Conservation (phyloP, 2,797 vertebrate species). For the Leucoraja ocellata region DNA sequence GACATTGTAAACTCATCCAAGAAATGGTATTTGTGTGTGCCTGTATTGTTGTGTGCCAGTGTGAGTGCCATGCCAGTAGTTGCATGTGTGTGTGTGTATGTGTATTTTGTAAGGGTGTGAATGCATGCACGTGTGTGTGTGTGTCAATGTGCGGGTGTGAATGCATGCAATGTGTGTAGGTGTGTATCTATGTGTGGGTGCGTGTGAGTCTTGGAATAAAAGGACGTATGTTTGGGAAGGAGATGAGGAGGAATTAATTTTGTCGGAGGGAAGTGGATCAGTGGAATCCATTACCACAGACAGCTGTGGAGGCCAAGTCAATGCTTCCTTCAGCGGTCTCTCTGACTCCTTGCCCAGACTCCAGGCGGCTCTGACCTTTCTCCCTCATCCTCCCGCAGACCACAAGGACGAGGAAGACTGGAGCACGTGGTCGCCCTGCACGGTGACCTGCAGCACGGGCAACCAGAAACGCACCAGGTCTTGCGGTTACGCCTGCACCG, state of each 20-base stretch:
- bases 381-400: constrained; percentile 53
- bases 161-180: not conserved
- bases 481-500: constrained; percentile 77
- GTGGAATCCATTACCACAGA: too few relatives aligned
- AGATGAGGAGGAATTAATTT: too few relatives aligned
- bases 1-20: not conserved
- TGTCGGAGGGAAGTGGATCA: too few relatives aligned
- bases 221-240: too few relatives aligned
- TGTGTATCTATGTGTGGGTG: too few relatives aligned
- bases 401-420: constrained; percentile 74
- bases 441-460: constrained; percentile 70
- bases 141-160: not conserved
- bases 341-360: too few relatives aligned
- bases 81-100: not conserved
- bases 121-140: not conserved
- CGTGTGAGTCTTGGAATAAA: not conserved
- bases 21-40: not conserved
- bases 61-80: not conserved
- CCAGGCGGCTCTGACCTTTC: not conserved
- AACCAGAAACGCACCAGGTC: constrained; percentile 75
- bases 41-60: not conserved
- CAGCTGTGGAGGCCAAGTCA: too few relatives aligned
- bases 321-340: not conserved
- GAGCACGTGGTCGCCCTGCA: constrained; percentile 81
- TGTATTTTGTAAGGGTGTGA: not conserved